Conservation (phyloP, 2,888 invertebrate species). For the Cremastinae sp. region DNA sequence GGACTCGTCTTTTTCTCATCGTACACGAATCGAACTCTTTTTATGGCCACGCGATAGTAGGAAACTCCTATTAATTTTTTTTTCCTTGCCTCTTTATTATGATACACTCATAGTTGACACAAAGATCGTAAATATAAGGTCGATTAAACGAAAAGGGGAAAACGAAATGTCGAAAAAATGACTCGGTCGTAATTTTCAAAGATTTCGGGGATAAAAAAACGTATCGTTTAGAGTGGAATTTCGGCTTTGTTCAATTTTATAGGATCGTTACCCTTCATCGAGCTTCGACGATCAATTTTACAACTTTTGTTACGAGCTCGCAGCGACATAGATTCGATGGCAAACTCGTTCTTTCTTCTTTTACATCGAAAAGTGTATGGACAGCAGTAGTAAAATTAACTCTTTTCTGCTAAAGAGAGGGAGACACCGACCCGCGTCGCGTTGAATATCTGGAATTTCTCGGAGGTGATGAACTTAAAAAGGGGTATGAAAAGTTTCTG, state of each 20-base stretch:
- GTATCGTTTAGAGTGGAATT: conserved; percentile 14
- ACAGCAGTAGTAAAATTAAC: conserved; percentile 60
- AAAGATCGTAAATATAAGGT: conserved; percentile 32
- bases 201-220: background rate
- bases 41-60: conserved; percentile 10
- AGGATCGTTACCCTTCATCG: conserved; percentile 13
- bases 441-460: conserved; percentile 51
- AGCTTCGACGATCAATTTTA: conserved; percentile 23
- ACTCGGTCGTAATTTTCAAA: conserved; percentile 9
- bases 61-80: conserved; percentile 24
- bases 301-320: conserved; percentile 28
- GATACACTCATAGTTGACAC: conserved; percentile 2
- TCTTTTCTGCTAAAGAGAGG: conserved; percentile 40
- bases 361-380: conserved; percentile 10
- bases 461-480: conserved; percentile 32
- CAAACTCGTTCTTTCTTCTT: conserved; percentile 5
- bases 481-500: conserved; percentile 16
- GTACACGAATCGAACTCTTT: conserved; percentile 19
- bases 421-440: conserved; percentile 33
- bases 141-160: conserved; percentile 15
- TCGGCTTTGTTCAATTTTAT: conserved; percentile 18
- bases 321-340: conserved; percentile 15
- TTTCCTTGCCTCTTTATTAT: background rate
- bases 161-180: conserved; percentile 28
- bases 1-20: conserved; percentile 6